Evolutionary conservation across 2,888 invertebrate species (phyloP), one percentile per base, ranked within the genome.

Genomic region (Eupithecia subumbrata): DNA sequence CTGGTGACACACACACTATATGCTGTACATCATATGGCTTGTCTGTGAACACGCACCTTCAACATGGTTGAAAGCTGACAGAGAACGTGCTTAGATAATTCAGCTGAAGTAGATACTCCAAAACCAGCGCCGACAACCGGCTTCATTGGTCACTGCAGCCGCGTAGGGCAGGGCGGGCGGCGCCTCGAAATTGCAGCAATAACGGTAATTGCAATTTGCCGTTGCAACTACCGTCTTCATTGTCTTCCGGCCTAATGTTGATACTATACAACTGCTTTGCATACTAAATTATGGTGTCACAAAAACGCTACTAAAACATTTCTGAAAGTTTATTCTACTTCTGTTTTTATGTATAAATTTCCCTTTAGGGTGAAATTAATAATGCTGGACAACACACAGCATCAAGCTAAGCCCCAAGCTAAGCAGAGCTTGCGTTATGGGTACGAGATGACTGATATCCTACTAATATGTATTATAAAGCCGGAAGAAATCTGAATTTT

Each of bases 141-240:
- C 30, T 71, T 71, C 14, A 52, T 52, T 43, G n/a, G 43, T 30
- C 4, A 18, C 70, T 16, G 74, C 45, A 45, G 71, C 77, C 82
- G 78, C 82, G 80, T 80, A 81, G 81, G 78, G 45, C 40, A 22
- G 40, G 56, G 68, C 81, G 80, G 83, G 83, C 48, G 37, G 83
- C 83, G 85, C 87, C 85, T 84, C 89, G 85, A 91, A 92, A 92
- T 92, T 91, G 90, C 92, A 86, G 89, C 90, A 88, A 92, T 92
- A 91, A 92, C 89, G 86, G 90, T 92, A 92, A 93, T 93, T 92
- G 91, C 91, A 90, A 91, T 91, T 91, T 90, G 89, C 90, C 85
- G 84, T 85, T 87, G 89, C 88, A 91, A 92, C 90, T 89, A 89
- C 89, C 86, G 88, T 89, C 92, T 92, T 90, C 89, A 88, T 89